phyloP scores from a whole-genome alignment of 2,888 invertebrate species.

The Mimas tiliae region DNA sequence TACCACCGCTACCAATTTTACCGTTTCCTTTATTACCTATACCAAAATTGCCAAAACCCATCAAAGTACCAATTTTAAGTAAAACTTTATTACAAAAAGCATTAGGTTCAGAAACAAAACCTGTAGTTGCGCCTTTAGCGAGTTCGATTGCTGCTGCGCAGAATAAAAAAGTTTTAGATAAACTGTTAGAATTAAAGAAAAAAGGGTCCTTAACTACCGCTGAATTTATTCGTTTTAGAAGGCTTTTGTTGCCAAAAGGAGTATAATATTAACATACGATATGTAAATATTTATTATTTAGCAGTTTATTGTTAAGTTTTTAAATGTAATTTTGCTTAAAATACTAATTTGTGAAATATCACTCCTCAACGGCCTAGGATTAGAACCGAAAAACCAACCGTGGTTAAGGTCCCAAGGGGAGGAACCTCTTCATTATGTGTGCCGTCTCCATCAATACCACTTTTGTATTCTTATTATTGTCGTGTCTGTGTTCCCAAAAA shows the following conservation, averaged over 20 bases:
- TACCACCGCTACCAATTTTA: conserved; percentile 40
- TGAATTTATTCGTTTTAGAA: conserved; percentile 59
- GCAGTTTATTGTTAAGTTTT: too few species aligned
- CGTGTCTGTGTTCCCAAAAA: too few species aligned
- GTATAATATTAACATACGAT: neutral
- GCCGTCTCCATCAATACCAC: too few species aligned
- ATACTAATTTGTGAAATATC: too few species aligned
- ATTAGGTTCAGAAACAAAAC: conserved; percentile 46
- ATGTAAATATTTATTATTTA: too few species aligned
- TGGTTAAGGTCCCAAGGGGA: too few species aligned
- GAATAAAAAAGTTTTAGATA: conserved; percentile 47
- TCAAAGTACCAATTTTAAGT: conserved; percentile 50
- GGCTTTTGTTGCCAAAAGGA: conserved; percentile 43
- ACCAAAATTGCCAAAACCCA: conserved; percentile 44
- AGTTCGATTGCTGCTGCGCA: conserved; percentile 27
- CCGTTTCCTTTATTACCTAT: conserved; percentile 42
- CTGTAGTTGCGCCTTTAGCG: conserved; percentile 37
- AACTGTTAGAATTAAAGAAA: conserved; percentile 54
- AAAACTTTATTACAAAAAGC: conserved; percentile 47
- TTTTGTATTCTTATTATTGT: too few species aligned
- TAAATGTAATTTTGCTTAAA: too few species aligned
- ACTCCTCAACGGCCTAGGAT: too few species aligned
- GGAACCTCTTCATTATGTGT: too few species aligned
- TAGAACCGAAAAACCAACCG: too few species aligned
- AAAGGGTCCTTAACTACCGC: conserved; percentile 55